Evolutionary conservation across 2,888 invertebrate species (phyloP), one percentile per base, ranked within the genome.

Genomic region (Melinopterus prodromus): DNA sequence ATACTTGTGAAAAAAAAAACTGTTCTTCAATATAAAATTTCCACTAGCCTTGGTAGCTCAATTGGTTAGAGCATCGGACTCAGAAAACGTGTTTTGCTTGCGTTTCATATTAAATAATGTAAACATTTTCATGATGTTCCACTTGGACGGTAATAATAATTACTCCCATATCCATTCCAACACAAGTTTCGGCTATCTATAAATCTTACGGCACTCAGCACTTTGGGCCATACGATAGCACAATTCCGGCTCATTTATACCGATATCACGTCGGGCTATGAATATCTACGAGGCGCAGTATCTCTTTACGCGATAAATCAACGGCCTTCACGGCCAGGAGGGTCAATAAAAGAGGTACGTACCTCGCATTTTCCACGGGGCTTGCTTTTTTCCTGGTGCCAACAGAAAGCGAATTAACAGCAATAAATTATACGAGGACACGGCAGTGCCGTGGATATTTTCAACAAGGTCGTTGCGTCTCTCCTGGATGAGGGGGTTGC

Each of bases 401-500:
- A 37, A 74, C 74, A 36, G 74, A 74, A 74, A 74, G 74, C 37
- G 74, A 74, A 74, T 74, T 74, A 74, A 74, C 36, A 37, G 74
- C 74, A n/a, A 74, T 74, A 74, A 74, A 74, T 74, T 74, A 74
- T 74, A 74, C 35, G 53, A 53, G 53, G 53, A 53, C 53, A 12
- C 53, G 35, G 35, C 37, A 74, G 74, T 36, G 36, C 74, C 74
- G 74, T 37, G 74, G 74, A 36, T 36, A 36, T 36, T 74, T 74
- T 74, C 74, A 74, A 74, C 74, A 74, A 74, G 74, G 74, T 74
- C 74, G 74, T 74, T 74, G 74, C 37, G 53, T 53, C 12, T 53
- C 53, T 12, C 26, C 53, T 12, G 53, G 5, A 7, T 1, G 7
- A 1, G 53, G 12, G 53, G 37, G 74, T 37, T 6, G 74, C 74